These are phyloP conservation scores for Synergus itoensis DNA, from an alignment of 2,888 invertebrate genomes.

Conservation along the genomic window DNA sequence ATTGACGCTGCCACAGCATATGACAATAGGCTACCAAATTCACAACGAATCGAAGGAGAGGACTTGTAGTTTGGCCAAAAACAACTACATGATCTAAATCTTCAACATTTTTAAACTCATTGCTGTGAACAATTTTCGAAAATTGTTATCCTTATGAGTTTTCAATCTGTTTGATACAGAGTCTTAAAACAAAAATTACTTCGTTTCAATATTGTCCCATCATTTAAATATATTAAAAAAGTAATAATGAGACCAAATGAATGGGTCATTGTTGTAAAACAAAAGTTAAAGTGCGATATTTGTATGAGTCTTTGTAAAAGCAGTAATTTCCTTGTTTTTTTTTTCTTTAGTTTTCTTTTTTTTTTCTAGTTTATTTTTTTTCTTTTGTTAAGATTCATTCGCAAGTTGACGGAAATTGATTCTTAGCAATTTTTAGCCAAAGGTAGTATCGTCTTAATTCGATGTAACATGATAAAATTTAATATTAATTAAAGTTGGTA, in stretches of 20 bases:
- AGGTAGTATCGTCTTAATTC: not conserved
- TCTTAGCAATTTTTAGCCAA: too few species aligned
- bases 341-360: not conserved
- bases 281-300: not conserved
- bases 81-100: conserved; percentile 85
- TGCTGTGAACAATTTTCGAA: too few species aligned
- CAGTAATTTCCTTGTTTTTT: too few species aligned
- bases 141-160: not conserved
- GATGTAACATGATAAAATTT: not conserved
- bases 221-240: not conserved
- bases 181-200: not conserved
- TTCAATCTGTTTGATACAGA: not conserved
- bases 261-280: not conserved
- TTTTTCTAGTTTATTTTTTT: not conserved
- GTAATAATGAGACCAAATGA: not conserved
- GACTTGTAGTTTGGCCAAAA: conserved; percentile 89
- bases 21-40: conserved; percentile 87
- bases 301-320: not conserved
- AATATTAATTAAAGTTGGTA: not conserved
- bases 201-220: not conserved
- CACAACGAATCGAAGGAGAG: conserved; percentile 93
- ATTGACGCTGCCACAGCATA: conserved; percentile 84
- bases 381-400: too few species aligned
- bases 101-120: conserved; percentile 42
- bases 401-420: not conserved